Percentiles rank a stretch among this genome's conserved stretches.
Evolutionary conservation across 1,140 invertebrate genomes (phyloP).

Genomic region (Plectrocnemia conspersa): DNA sequence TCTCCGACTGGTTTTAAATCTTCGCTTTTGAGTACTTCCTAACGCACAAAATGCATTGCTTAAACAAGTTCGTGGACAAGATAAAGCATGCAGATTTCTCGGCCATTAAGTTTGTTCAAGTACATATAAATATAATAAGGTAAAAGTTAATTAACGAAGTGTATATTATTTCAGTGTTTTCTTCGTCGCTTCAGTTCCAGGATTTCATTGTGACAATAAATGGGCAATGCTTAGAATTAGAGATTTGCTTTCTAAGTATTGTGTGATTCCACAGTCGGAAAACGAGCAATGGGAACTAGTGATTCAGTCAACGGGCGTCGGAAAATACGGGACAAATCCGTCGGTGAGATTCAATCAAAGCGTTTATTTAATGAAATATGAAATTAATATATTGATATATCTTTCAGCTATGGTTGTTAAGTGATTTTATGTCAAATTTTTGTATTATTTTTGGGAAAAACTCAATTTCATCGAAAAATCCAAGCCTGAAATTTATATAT

Average conservation of each 20-base stretch:
- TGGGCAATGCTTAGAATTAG: conserved; percentile 74
- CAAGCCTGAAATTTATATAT: too few relatives aligned
- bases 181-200: conserved; percentile 79
- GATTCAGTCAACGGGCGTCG: conserved; percentile 88
- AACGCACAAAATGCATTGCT: conserved; percentile 63
- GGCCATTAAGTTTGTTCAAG: conserved; percentile 68
- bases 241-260: conserved; percentile 61
- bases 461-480: too few relatives aligned
- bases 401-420: conserved; percentile 45
- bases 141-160: not conserved
- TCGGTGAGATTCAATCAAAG: conserved; percentile 40
- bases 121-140: not conserved
- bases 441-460: too few relatives aligned
- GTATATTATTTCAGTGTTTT: conserved; percentile 61
- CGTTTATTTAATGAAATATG: too few relatives aligned
- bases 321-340: conserved; percentile 65
- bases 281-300: conserved; percentile 54
- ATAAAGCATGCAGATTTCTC: conserved; percentile 77
- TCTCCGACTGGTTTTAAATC: conserved; percentile 80
- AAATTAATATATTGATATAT: too few relatives aligned
- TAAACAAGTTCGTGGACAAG: conserved; percentile 69
- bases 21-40: conserved; percentile 77
- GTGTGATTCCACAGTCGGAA: conserved; percentile 50
- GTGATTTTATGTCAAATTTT: conserved; percentile 46
- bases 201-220: conserved; percentile 60